Percentiles rank a stretch among this genome's conserved stretches.
Conservation (phyloP, 2,113 vertebrate genomes). For the Peromyscus californicus region DNA sequence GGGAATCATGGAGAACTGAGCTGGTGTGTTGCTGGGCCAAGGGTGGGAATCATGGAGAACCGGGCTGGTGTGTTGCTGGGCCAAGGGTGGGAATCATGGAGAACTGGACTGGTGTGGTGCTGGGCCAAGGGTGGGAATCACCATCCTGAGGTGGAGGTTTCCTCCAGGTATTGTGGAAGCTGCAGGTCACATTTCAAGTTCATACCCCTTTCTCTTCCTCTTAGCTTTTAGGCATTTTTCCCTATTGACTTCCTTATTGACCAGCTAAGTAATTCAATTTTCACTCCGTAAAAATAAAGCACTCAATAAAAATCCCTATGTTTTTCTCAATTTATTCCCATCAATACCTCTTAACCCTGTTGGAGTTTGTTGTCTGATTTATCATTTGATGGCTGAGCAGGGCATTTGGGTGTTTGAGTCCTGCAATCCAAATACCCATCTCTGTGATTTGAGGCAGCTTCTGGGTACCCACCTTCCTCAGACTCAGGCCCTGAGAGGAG, state of each 20-base stretch:
- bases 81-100: too few relatives aligned
- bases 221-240: neutral
- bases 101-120: neutral
- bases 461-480: neutral
- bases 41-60: neutral
- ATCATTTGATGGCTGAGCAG: neutral
- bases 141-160: neutral
- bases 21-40: rapidly evolving
- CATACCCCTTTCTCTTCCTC: rapidly evolving
- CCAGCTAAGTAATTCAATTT: conserved; percentile 57
- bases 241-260: neutral
- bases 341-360: neutral
- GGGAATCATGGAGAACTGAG: neutral
- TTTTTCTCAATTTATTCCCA: conserved; percentile 49
- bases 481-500: neutral
- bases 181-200: neutral
- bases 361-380: conserved; percentile 6
- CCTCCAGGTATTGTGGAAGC: neutral
- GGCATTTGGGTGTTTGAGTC: neutral
- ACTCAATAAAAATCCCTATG: conserved; percentile 34
- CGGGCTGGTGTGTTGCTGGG: neutral
- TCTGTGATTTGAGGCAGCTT: neutral
- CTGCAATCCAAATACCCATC: neutral
- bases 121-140: rapidly evolving
- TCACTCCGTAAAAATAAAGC: conserved; percentile 53